phyloP scores from a whole-genome alignment of 2,113 vertebrate genomes.

The Solenodon paradoxus region DNA sequence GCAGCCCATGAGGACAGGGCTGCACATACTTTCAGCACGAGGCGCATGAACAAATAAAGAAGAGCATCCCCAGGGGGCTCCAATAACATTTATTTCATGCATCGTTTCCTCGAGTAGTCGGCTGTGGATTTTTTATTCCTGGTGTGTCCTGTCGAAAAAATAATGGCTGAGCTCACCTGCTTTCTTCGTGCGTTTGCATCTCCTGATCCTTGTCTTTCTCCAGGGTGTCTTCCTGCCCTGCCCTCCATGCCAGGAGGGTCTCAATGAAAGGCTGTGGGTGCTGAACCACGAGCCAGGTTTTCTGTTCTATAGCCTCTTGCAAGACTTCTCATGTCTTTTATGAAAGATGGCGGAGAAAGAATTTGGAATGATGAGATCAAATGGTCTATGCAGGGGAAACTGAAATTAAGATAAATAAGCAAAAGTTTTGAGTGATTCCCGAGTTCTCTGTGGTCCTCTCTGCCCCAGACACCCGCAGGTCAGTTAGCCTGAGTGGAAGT shows the following conservation, averaged over 20 bases:
- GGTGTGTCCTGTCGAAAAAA: slow-evolving; percentile 63
- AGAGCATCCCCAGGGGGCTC: slow-evolving; percentile 69
- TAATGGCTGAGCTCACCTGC: slow-evolving; percentile 64
- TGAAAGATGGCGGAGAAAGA: background rate
- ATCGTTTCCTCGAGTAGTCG: slow-evolving; percentile 72
- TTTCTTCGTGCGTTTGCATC: slow-evolving; percentile 14
- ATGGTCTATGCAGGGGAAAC: background rate
- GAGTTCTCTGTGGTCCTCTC: background rate
- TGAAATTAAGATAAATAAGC: background rate
- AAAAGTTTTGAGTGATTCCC: background rate
- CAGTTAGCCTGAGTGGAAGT: background rate
- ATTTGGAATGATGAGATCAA: background rate
- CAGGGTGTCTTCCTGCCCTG: background rate
- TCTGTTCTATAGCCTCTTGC: background rate
- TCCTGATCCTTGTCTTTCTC: slow-evolving; percentile 4
- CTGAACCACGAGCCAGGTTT: background rate
- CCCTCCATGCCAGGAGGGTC: background rate
- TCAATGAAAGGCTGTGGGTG: background rate
- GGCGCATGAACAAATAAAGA: slow-evolving; percentile 74
- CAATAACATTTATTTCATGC: slow-evolving; percentile 77
- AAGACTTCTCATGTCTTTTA: background rate
- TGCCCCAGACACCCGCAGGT: no score
- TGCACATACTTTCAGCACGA: slow-evolving; percentile 66
- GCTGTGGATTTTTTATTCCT: slow-evolving; percentile 60
- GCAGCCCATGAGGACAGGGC: slow-evolving; percentile 45